Conservation (phyloP, 1,140 invertebrate species). For the Rhyacophila brunnea region DNA sequence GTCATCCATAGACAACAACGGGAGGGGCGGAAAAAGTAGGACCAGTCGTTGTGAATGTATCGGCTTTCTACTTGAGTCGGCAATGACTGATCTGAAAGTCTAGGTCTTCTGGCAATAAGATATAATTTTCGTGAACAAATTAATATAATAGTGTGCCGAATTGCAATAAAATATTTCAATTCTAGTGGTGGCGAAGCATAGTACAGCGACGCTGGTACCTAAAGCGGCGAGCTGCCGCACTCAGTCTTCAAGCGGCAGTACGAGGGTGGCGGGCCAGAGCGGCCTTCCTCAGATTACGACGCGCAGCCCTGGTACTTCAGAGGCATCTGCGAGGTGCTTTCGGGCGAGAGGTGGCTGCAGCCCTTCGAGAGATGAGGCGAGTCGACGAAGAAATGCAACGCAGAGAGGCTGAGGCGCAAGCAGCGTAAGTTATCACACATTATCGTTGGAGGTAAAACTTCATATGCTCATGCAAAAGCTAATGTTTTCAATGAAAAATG, state of each 20-base stretch:
- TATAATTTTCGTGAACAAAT: too few relatives aligned
- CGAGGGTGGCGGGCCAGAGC: slow-evolving; percentile 83
- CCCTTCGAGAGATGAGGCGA: slow-evolving; percentile 83
- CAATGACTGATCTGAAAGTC: too few relatives aligned
- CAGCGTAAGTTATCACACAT: slow-evolving; percentile 20
- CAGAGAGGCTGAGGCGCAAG: slow-evolving; percentile 58
- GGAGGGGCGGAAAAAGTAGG: too few relatives aligned
- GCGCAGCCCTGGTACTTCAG: slow-evolving; percentile 88
- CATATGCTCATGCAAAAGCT: too few relatives aligned
- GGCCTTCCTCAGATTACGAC: slow-evolving; percentile 75
- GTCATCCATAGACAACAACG: too few relatives aligned
- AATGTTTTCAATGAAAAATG: too few relatives aligned
- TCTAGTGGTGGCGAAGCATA: slow-evolving; percentile 50
- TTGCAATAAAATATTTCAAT: not conserved
- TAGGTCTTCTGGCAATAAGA: too few relatives aligned
- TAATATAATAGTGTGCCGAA: too few relatives aligned
- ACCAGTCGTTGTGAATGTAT: too few relatives aligned
- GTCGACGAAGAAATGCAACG: slow-evolving; percentile 89
- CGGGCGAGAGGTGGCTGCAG: slow-evolving; percentile 81
- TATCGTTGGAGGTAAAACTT: too few relatives aligned
- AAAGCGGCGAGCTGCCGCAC: slow-evolving; percentile 66
- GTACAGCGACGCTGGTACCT: slow-evolving; percentile 65
- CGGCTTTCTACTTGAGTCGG: too few relatives aligned
- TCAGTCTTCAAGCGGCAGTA: slow-evolving; percentile 84
- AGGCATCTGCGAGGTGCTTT: slow-evolving; percentile 86